Evolutionary conservation across 1,140 invertebrate species (phyloP).

Genomic region (Musca domestica): DNA sequence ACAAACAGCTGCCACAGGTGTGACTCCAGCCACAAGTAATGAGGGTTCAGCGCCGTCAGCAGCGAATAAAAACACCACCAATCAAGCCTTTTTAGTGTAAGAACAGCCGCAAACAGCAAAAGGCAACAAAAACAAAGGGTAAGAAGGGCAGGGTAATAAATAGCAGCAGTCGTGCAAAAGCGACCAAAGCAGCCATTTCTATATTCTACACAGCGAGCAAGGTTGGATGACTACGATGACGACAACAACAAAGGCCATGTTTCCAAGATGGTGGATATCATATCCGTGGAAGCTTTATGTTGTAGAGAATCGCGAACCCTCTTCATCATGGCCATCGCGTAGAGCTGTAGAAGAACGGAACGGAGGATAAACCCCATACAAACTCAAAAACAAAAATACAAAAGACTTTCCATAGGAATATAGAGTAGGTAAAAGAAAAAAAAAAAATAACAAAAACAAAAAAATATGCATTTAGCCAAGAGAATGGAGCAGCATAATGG

Average conservation of each 20-base stretch:
- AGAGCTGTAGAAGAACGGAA: not conserved
- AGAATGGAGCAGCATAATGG: constrained; percentile 7
- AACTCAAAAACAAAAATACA: constrained; percentile 6
- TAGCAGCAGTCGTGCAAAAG: constrained; percentile 36
- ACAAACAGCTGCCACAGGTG: constrained; percentile 19
- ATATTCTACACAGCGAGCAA: not conserved
- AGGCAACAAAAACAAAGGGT: not conserved
- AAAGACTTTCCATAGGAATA: constrained; percentile 28
- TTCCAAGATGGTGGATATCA: too few species aligned
- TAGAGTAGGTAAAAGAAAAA: constrained; percentile 21
- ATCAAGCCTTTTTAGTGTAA: constrained; percentile 51
- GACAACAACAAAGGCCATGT: too few species aligned
- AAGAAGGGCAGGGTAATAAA: not conserved
- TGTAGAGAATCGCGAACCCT: too few species aligned
- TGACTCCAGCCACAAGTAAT: constrained; percentile 8
- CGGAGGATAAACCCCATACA: constrained; percentile 5
- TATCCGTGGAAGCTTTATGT: too few species aligned
- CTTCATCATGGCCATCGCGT: too few species aligned
- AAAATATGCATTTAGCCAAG: not conserved
- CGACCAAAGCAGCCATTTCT: constrained; percentile 33
- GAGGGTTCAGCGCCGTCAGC: constrained; percentile 28
- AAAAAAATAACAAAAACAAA: constrained; percentile 10
- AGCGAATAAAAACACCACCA: constrained; percentile 34
- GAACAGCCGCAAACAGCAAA: not conserved
- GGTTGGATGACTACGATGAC: not conserved